A percentile compares a stretch with the other conserved stretches of the same genome.
Conservation (phyloP, 2,113 vertebrate species). For the Lepidothrix coronata region DNA sequence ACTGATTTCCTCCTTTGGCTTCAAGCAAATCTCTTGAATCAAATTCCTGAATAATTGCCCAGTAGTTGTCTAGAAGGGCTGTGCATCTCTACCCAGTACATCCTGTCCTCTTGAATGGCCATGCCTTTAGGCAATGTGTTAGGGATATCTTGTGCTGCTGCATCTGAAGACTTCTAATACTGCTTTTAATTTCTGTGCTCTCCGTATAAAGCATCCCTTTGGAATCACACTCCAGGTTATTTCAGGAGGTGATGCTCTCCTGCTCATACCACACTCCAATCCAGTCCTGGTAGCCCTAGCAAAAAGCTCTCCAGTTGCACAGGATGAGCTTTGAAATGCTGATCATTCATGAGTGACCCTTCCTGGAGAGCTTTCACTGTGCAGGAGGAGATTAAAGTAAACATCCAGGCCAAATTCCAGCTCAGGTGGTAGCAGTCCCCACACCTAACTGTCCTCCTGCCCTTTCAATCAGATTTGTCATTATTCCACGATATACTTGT, state of each 20-base stretch:
- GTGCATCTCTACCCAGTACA: not conserved
- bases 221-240: not conserved
- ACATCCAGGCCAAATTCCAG: not conserved
- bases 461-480: not conserved
- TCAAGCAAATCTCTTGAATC: not conserved
- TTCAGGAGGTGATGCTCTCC: not conserved
- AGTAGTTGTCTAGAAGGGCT: not conserved
- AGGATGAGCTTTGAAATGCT: not conserved
- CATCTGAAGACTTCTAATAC: not conserved
- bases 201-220: not conserved
- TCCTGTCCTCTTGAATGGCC: not conserved
- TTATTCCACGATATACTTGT: not conserved
- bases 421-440: not conserved
- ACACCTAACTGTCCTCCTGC: not conserved
- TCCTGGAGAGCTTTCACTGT: not conserved
- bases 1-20: not conserved
- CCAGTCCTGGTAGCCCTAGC: not conserved
- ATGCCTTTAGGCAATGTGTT: not conserved
- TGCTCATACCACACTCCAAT: not conserved
- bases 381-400: not conserved
- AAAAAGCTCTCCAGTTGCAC: not conserved
- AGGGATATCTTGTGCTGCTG: not conserved
- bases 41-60: not conserved
- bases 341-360: not conserved
- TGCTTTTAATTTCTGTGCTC: not conserved